Conservation (phyloP, 2,888 invertebrate species). For the Steinernema carpocapsae region DNA sequence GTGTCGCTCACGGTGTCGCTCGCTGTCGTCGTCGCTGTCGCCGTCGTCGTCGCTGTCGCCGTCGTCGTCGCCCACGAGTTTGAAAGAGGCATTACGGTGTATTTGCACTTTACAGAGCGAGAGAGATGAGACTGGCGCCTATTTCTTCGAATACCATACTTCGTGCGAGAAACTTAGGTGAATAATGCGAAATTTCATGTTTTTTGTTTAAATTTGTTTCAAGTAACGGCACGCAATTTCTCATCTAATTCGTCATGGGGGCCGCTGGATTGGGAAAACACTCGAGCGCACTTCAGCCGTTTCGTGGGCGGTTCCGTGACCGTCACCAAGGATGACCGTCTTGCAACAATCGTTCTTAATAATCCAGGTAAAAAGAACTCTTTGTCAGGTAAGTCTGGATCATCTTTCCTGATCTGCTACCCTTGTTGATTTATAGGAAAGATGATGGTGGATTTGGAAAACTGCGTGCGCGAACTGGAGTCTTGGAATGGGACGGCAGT, state of each 20-base stretch:
- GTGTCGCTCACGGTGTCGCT: no score
- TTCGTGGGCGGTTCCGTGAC: constrained; percentile 65
- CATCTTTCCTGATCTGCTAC: background rate
- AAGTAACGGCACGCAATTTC: background rate
- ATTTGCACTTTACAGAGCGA: no score
- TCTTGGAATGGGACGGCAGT: constrained; percentile 72
- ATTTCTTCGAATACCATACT: no score
- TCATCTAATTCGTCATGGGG: background rate
- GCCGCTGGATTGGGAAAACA: constrained; percentile 17
- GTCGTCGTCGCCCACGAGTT: no score
- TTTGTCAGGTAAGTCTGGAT: constrained; percentile 70
- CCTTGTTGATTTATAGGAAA: constrained; percentile 45
- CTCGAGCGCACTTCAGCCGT: constrained; percentile 40
- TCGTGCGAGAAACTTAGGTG: no score
- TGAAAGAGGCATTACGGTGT: no score
- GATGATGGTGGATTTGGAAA: constrained; percentile 73
- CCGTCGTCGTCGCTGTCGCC: no score
- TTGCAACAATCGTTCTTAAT: constrained; percentile 71
- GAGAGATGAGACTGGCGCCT: no score
- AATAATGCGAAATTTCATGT: background rate
- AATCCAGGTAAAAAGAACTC: constrained; percentile 72
- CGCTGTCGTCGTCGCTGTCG: no score
- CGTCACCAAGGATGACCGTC: constrained; percentile 70
- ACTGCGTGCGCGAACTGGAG: constrained; percentile 70
- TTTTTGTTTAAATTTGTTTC: background rate